Evolutionary conservation across 1,140 invertebrate species (phyloP), one percentile per base, ranked within the genome.

Genomic region (Bathynomus jamesi): DNA sequence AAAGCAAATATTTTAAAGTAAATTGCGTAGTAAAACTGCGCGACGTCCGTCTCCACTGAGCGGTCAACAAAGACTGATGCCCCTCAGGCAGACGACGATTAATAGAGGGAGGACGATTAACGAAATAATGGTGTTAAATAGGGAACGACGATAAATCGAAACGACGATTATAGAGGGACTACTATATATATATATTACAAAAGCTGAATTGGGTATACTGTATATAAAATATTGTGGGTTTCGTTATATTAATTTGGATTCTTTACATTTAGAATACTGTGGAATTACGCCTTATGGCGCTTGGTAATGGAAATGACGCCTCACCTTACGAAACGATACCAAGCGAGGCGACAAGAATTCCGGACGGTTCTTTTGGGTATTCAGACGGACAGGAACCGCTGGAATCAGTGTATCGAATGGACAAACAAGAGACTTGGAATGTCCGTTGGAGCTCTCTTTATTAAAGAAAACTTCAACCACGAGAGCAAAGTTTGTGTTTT

Each of bases 261-360:
- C n/a, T n/a, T n/a, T 13, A 28, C 17, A n/a, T 4, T 0, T 80
- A 91, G 91, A 70, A 87, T 89, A 0, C 81, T 95, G 8, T 88
- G 93, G 79, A 94, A 95, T 81, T 95, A 94, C 79, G 85, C 91
- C 27, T 81, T 94, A 1, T 94, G 92, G 92, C 83, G 91, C 28
- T 78, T 94, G 63, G 87, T 91, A 17, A 89, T 90, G 86, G 87
- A 89, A 4, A 84, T 94, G 75, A 88, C 90, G 75, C 89, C 91
- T 0, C 90, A 94, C 79, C 87, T 95, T 86, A 89, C 90, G 32
- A 89, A 91, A 75, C 88, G 91, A 60, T 94, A 91, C 81, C 89
- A 91, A 79, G 85, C 88, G 63, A 88, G 87, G 63, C 82, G 89
- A 4, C 87, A 90, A 0, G 90, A 93, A 78, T 95, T 94, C 81